Base-by-base conservation (phyloP, 2,888 invertebrate species). In the Cyaniris semiargus region DNA sequence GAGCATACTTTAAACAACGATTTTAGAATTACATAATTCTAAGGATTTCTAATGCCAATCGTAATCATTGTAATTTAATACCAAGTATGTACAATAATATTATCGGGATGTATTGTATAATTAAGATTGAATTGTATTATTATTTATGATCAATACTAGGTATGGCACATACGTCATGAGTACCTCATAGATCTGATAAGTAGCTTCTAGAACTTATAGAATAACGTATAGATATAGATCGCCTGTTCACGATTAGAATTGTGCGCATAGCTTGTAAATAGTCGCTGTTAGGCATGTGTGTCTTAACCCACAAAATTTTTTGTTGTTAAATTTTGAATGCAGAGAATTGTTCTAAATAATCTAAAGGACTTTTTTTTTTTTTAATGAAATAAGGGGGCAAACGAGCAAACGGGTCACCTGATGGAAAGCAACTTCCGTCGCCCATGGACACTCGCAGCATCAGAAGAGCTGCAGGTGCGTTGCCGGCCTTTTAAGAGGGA, bases 201-300 rank as follows among this genome's bases (percentile, higher is more conserved):
- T n/a, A 58, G 21, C 13, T 23, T 60, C 66, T 66, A 66, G 66
- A 66, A 66, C 27, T 23, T 21, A 10, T 60, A 58, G 23, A 71
- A 71, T 38, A 21, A n/a, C 21, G 18, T 66, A 58, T 31, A 70
- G 71, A 78, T 70, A 27, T 74, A 60, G 38, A 44, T 77, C 60
- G 48, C 53, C 48, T 70, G 44, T 75, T 70, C 75, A 71, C 79
- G 76, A 66, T 60, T 60, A 10, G 8, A 21, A 60, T 15, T 66
- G 27, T 66, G 66, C 27, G 15, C 27, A 27, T 27, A 66, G 66
- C 66, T 18, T 66, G 15, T 31, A 60, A 58, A 13, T n/a, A n/a
- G n/a, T n/a, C n/a, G n/a, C n/a, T n/a, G n/a, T n/a, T n/a, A n/a
- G n/a, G n/a, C n/a, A n/a, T n/a, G n/a, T n/a, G n/a, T n/a, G n/a